These are phyloP conservation scores for Polydrusus cervinus DNA, from an alignment of 2,888 invertebrate species.

Conservation along the genomic window DNA sequence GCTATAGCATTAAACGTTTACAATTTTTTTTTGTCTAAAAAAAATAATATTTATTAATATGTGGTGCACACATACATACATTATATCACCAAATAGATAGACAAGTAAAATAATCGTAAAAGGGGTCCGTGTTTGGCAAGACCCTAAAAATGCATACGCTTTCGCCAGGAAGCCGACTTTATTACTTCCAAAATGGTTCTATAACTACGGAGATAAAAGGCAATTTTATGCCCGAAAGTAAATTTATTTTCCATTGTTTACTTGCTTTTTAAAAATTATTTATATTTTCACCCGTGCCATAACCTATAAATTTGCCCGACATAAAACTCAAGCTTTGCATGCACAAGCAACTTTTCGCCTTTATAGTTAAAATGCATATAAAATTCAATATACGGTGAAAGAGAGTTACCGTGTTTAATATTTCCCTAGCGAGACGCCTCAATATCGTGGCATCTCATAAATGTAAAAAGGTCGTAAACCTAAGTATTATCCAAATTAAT, in stretches of 20 bases:
- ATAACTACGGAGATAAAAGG: background rate
- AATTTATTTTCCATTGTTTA: background rate
- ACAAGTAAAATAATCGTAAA: no score
- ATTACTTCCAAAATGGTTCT: background rate
- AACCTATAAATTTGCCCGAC: conserved; percentile 38
- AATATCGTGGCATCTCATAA: conserved; percentile 56
- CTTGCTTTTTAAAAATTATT: conserved; percentile 10
- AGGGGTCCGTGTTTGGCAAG: no score
- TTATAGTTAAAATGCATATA: conserved; percentile 54
- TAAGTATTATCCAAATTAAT: conserved; percentile 66
- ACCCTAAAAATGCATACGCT: no score
- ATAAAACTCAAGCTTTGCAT: conserved; percentile 40
- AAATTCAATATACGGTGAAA: conserved; percentile 53
- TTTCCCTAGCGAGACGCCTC: conserved; percentile 49
- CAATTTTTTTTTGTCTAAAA: no score
- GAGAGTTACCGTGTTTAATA: conserved; percentile 50
- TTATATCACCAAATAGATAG: no score
- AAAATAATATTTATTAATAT: no score
- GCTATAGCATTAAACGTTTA: no score
- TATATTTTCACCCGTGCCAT: conserved; percentile 3
- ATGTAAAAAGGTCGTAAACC: conserved; percentile 64
- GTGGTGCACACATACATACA: no score
- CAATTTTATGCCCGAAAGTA: conserved; percentile 1
- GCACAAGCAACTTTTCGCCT: conserved; percentile 36
- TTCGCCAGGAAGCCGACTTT: no score